These are phyloP conservation scores for Corynorhinus townsendii DNA, from an alignment of 2,113 vertebrate species.

Conservation along the genomic window DNA sequence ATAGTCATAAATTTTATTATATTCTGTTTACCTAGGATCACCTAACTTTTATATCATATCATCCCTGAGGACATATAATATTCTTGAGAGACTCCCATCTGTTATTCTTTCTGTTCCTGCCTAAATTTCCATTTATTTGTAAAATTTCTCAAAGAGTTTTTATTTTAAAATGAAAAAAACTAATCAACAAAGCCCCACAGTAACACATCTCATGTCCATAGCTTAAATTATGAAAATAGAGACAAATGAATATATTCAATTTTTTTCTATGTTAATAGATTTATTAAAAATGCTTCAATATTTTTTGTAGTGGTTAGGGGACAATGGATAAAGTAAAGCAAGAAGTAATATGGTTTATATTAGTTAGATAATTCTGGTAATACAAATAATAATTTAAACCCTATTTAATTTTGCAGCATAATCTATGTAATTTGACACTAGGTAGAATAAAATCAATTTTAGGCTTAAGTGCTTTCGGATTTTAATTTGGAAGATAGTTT, in stretches of 20 bases:
- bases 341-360: constrained; percentile 21
- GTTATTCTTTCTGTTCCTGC: neutral
- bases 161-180: neutral
- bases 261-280: neutral
- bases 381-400: constrained; percentile 20
- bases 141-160: constrained; percentile 28
- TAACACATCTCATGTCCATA: neutral
- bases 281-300: neutral
- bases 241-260: neutral
- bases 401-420: constrained; percentile 46
- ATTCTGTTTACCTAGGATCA: neutral
- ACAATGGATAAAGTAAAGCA: constrained; percentile 21
- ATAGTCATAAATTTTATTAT: neutral
- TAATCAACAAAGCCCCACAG: neutral
- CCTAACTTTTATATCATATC: neutral
- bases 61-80: neutral
- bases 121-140: constrained; percentile 26
- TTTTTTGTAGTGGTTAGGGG: neutral
- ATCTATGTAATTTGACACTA: constrained; percentile 43
- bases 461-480: constrained; percentile 34
- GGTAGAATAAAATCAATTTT: constrained; percentile 62
- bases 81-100: neutral
- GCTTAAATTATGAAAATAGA: neutral
- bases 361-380: constrained; percentile 34
- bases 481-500: constrained; percentile 58